A percentile compares a stretch with the other conserved stretches of the same genome.
These are phyloP conservation scores for Thalpophila matura DNA, from an alignment of 2,888 invertebrate species.

Conservation along the genomic window DNA sequence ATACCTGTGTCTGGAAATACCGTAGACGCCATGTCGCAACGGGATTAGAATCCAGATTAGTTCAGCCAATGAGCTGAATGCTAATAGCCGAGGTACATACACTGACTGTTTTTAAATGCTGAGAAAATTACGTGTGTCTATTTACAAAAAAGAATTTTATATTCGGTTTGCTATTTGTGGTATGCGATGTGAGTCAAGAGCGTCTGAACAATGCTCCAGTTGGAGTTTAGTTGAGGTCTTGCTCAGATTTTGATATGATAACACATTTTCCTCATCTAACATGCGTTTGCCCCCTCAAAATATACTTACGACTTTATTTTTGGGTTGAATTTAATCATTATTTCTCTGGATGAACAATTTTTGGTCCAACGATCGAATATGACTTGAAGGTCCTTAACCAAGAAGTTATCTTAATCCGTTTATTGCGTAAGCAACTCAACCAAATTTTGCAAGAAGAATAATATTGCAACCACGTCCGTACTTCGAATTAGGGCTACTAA, in stretches of 20 bases:
- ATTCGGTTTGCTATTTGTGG: conserved; percentile 46
- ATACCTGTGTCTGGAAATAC: conserved; percentile 75
- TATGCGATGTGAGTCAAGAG: conserved; percentile 43
- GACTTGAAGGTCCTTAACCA: background rate
- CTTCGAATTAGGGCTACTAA: conserved; percentile 61
- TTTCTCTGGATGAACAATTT: background rate
- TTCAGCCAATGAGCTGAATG: conserved; percentile 76
- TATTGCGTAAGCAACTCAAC: conserved; percentile 4
- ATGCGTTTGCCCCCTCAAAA: background rate
- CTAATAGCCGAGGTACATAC: conserved; percentile 67
- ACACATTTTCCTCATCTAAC: conserved; percentile 18
- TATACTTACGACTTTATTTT: too few relatives aligned
- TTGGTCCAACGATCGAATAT: background rate
- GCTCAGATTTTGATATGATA: conserved; percentile 14
- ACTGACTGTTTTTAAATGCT: conserved; percentile 65
- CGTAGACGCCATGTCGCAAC: conserved; percentile 76
- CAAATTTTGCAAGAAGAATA: conserved; percentile 10
- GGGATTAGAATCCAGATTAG: conserved; percentile 87
- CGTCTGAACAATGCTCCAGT: conserved; percentile 23
- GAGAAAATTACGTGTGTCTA: conserved; percentile 65
- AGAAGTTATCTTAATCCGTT: background rate
- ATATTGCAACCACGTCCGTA: conserved; percentile 11
- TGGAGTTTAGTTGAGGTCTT: conserved; percentile 26
- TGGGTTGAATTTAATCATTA: background rate
- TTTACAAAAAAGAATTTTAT: conserved; percentile 56